A percentile compares a stretch with the other conserved stretches of the same genome.
Evolutionary conservation across 2,888 invertebrate species (phyloP).

Genomic region (Acanthacorydalis orientalis): DNA sequence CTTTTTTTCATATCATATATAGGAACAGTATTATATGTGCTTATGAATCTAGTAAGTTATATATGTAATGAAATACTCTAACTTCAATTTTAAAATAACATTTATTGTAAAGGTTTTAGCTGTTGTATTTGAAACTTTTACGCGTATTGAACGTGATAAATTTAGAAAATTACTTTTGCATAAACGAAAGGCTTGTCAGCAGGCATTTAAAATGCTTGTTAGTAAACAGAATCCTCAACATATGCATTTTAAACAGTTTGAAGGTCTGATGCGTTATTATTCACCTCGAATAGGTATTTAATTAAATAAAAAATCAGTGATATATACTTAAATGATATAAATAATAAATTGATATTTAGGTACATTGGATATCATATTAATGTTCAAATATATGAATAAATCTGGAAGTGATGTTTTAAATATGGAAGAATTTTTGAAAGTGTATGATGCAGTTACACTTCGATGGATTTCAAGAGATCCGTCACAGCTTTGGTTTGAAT

Average conservation of each 20-base stretch:
- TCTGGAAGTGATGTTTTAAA: slow-evolving; percentile 47
- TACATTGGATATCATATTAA: slow-evolving; percentile 54
- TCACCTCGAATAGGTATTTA: slow-evolving; percentile 50
- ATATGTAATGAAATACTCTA: not conserved
- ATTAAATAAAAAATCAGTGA: not conserved
- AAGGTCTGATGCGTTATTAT: slow-evolving; percentile 64
- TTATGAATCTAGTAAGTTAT: slow-evolving; percentile 67
- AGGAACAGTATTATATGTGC: slow-evolving; percentile 65
- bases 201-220: slow-evolving; percentile 65
- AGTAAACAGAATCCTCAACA: slow-evolving; percentile 55
- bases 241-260: slow-evolving; percentile 56
- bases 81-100: not conserved
- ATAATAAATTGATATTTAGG: slow-evolving; percentile 26
- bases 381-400: slow-evolving; percentile 63
- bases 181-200: slow-evolving; percentile 62
- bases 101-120: slow-evolving; percentile 52
- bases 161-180: slow-evolving; percentile 68
- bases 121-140: slow-evolving; percentile 81
- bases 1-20: slow-evolving; percentile 76
- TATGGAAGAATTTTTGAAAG: slow-evolving; percentile 52
- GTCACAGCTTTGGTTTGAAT: slow-evolving; percentile 57
- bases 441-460: slow-evolving; percentile 55
- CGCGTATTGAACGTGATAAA: slow-evolving; percentile 70
- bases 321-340: slow-evolving; percentile 1
- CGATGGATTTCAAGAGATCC: slow-evolving; percentile 58